phyloP scores from a whole-genome alignment of 2,888 invertebrate species.

The Diarsia mendica region DNA sequence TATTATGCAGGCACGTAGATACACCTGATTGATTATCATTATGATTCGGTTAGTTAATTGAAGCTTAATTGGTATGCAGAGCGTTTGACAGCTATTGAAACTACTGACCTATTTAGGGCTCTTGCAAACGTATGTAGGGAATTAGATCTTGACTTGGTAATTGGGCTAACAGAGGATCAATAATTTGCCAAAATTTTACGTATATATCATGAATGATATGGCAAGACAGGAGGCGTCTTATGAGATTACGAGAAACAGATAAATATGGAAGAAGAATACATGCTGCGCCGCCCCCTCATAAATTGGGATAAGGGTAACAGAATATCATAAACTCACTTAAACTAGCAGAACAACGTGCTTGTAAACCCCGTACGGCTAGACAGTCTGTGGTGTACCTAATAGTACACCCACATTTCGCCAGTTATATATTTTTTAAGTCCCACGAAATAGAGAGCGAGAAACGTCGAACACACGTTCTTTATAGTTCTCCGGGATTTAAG shows the following conservation, averaged over 20 bases:
- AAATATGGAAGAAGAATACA: too few relatives aligned
- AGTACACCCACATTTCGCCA: too few relatives aligned
- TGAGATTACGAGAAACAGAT: too few relatives aligned
- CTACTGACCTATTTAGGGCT: conserved; percentile 51
- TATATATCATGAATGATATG: background rate
- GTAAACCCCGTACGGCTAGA: too few relatives aligned
- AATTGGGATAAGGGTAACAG: too few relatives aligned
- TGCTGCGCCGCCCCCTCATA: too few relatives aligned
- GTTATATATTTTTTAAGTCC: too few relatives aligned
- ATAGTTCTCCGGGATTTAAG: conserved; percentile 40
- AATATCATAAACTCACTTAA: conserved; percentile 11
- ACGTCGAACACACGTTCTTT: conserved; percentile 34
- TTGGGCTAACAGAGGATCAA: conserved; percentile 23
- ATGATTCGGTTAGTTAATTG: conserved; percentile 54
- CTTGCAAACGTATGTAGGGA: background rate
- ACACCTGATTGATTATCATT: conserved; percentile 58
- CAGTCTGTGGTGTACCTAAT: too few relatives aligned
- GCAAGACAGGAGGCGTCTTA: too few relatives aligned
- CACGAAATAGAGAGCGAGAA: background rate
- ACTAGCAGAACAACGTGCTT: background rate
- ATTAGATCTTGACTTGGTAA: conserved; percentile 27
- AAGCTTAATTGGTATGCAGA: conserved; percentile 60
- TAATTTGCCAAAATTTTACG: conserved; percentile 17
- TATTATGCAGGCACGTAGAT: conserved; percentile 16
- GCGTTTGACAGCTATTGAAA: conserved; percentile 51